phyloP scores from a whole-genome alignment of 2,113 vertebrate genomes.

The Gymnorhina tibicen region DNA sequence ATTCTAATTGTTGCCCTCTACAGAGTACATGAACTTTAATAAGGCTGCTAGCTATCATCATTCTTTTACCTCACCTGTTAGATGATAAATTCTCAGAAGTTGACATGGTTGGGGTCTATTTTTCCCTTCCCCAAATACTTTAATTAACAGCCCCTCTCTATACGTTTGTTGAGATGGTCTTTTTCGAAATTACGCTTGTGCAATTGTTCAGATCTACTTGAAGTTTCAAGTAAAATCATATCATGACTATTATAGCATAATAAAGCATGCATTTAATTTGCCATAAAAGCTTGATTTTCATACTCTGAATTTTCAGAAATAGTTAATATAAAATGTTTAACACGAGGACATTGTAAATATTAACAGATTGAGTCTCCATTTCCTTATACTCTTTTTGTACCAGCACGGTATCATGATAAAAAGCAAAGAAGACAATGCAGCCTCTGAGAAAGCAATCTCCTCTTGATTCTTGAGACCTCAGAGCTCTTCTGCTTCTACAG shows the following conservation, averaged over 20 bases:
- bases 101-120: not conserved
- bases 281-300: not conserved
- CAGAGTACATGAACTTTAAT: not conserved
- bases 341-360: not conserved
- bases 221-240: not conserved
- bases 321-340: not conserved
- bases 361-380: not conserved
- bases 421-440: not conserved
- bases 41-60: not conserved
- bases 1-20: not conserved
- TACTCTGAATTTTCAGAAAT: not conserved
- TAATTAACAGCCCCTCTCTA: not conserved
- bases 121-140: not conserved
- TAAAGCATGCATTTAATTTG: not conserved
- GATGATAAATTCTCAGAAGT: not conserved
- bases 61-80: not conserved
- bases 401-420: not conserved
- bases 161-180: not conserved
- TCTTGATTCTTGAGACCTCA: not conserved
- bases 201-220: not conserved
- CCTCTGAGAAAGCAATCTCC: not conserved
- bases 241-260: not conserved
- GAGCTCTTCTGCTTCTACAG: not conserved
- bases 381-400: not conserved
- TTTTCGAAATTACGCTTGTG: not conserved